These are phyloP conservation scores for Leptinotarsa texana DNA, from an alignment of 1,140 invertebrate genomes.

Conservation along the genomic window DNA sequence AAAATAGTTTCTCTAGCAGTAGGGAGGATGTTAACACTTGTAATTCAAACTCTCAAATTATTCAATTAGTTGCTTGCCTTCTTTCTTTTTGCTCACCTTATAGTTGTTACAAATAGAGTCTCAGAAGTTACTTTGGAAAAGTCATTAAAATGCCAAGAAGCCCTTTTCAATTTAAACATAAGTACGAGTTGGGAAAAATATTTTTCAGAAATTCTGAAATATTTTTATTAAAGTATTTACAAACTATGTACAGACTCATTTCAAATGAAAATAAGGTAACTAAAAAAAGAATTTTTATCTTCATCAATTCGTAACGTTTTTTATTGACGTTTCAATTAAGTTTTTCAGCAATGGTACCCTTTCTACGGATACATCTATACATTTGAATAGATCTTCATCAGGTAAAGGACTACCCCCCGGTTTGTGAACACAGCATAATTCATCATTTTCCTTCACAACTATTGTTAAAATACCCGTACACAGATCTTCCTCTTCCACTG, in stretches of 20 bases:
- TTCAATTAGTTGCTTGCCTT: no score
- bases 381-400: slow-evolving; percentile 49
- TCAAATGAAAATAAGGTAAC: background rate
- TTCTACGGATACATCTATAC: slow-evolving; percentile 47
- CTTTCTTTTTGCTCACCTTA: no score
- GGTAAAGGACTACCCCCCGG: slow-evolving; percentile 52
- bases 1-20: no score
- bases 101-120: no score
- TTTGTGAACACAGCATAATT: slow-evolving; percentile 54
- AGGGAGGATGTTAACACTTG: no score
- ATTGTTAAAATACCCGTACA: slow-evolving; percentile 53
- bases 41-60: no score
- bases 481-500: slow-evolving; percentile 63
- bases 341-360: slow-evolving; percentile 43
- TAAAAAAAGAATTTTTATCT: background rate
- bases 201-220: background rate
- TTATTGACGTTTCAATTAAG: slow-evolving; percentile 45
- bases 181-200: background rate
- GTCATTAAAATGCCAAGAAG: background rate
- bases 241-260: background rate
- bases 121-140: no score
- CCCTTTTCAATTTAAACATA: background rate
- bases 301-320: slow-evolving; percentile 19
- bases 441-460: slow-evolving; percentile 43
- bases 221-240: background rate